A percentile compares a stretch with the other conserved stretches of the same genome.
These are phyloP conservation scores for Poecile atricapillus DNA, from an alignment of 2,113 vertebrate species.

Conservation along the genomic window DNA sequence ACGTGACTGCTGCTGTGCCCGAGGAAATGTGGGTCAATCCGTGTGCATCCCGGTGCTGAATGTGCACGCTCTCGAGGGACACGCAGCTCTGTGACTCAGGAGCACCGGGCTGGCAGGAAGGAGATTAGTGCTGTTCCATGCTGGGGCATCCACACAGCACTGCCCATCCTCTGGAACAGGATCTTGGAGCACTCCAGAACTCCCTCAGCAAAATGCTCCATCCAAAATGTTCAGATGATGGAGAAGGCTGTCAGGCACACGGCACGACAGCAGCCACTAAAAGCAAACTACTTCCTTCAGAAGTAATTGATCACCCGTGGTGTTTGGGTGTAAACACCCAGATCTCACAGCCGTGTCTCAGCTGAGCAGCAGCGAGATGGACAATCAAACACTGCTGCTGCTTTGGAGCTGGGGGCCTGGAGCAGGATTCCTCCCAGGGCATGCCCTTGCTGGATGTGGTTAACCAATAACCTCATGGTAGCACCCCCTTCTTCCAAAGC, in stretches of 20 bases:
- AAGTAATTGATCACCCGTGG: neutral
- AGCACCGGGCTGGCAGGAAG: neutral
- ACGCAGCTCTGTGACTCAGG: neutral
- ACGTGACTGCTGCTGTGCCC: neutral
- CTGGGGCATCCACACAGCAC: rapidly evolving
- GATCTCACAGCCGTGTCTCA: neutral
- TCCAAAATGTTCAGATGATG: rapidly evolving
- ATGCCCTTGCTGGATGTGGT: neutral
- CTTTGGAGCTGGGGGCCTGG: neutral
- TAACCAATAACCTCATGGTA: neutral
- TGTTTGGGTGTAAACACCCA: neutral
- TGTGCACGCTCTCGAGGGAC: neutral
- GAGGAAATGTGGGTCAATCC: conserved; percentile 51
- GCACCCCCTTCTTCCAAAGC: neutral
- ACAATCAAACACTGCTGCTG: neutral
- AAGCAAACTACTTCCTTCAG: neutral
- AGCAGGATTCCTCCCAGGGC: neutral
- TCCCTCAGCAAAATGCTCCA: neutral
- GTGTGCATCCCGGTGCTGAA: neutral
- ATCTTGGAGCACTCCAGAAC: neutral
- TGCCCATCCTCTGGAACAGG: neutral
- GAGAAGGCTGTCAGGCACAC: neutral
- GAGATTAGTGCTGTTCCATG: neutral
- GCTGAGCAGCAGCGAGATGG: neutral
- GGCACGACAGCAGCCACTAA: neutral